phyloP scores from a whole-genome alignment of 2,888 invertebrate species.

The Acanthoscelides obtectus region DNA sequence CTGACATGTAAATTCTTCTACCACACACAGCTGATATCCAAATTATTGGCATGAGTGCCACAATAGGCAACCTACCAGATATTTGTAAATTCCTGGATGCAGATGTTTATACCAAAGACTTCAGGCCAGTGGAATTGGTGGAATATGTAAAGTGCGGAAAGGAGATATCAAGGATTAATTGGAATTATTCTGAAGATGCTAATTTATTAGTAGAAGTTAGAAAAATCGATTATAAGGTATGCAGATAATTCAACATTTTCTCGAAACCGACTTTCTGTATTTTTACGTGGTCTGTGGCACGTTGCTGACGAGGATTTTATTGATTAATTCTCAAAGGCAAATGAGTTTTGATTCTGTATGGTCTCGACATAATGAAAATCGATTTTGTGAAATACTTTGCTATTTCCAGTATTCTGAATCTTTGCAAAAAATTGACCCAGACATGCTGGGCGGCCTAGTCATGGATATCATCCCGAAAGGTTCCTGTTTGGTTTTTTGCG shows the following conservation, averaged over 20 bases:
- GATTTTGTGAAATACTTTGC: background rate
- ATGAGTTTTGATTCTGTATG: too few relatives aligned
- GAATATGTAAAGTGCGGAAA: conserved; percentile 78
- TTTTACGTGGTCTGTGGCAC: too few relatives aligned
- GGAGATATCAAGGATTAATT: conserved; percentile 52
- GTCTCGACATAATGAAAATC: too few relatives aligned
- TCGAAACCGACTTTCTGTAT: too few relatives aligned
- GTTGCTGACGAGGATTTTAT: too few relatives aligned
- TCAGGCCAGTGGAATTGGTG: conserved; percentile 81
- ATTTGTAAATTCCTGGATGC: conserved; percentile 76
- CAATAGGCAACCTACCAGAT: conserved; percentile 85
- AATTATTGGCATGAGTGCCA: conserved; percentile 96
- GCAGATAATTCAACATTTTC: conserved; percentile 13
- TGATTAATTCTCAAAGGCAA: too few relatives aligned
- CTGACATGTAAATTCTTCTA: background rate
- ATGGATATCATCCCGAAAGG: conserved; percentile 73
- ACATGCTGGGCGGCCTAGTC: conserved; percentile 73
- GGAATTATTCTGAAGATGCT: conserved; percentile 45
- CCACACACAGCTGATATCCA: conserved; percentile 62
- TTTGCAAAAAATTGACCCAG: conserved; percentile 66
- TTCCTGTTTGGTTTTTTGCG: conserved; percentile 87
- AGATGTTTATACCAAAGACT: conserved; percentile 76
- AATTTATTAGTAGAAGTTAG: conserved; percentile 52
- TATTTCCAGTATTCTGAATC: conserved; percentile 57
- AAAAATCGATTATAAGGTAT: conserved; percentile 51